A percentile compares a stretch with the other conserved stretches of the same genome.
Evolutionary conservation across 2,113 vertebrate species (phyloP).

Genomic region (Menura novaehollandiae): DNA sequence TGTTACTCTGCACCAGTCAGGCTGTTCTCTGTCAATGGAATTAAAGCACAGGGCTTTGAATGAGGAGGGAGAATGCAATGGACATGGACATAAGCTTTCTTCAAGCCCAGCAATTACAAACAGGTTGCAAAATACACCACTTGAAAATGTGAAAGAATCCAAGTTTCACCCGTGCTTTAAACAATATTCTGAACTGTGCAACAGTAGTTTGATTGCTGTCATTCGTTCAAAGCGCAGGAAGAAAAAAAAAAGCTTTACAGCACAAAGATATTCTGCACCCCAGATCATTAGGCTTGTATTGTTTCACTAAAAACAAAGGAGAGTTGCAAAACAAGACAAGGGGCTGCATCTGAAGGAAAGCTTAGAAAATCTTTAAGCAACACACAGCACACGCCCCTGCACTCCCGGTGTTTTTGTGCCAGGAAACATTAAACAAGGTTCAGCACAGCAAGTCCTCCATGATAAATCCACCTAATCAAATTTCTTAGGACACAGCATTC

Average conservation of each 20-base stretch:
- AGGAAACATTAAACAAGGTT: not conserved
- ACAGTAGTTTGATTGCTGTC: not conserved
- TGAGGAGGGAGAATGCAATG: slow-evolving; percentile 5
- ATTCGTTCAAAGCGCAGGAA: not conserved
- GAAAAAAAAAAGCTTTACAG: not conserved
- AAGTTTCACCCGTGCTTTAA: not conserved
- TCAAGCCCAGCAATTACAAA: not conserved
- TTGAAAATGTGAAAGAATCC: not conserved
- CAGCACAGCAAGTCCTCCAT: not conserved
- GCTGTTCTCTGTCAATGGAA: slow-evolving; percentile 29
- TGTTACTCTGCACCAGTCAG: slow-evolving; percentile 69
- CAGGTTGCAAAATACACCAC: not conserved
- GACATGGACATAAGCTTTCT: not conserved
- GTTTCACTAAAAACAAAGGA: not conserved
- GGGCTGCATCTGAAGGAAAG: not conserved
- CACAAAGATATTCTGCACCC: not conserved
- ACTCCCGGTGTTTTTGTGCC: not conserved
- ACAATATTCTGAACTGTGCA: not conserved
- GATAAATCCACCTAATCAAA: not conserved
- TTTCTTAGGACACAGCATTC: not conserved
- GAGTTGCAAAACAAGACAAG: not conserved
- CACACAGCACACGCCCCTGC: not conserved
- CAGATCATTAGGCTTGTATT: not conserved
- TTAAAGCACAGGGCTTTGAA: not conserved
- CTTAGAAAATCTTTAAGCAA: not conserved